These are phyloP conservation scores for Arion vulgaris DNA, from an alignment of 1,140 invertebrate species.

Conservation along the genomic window DNA sequence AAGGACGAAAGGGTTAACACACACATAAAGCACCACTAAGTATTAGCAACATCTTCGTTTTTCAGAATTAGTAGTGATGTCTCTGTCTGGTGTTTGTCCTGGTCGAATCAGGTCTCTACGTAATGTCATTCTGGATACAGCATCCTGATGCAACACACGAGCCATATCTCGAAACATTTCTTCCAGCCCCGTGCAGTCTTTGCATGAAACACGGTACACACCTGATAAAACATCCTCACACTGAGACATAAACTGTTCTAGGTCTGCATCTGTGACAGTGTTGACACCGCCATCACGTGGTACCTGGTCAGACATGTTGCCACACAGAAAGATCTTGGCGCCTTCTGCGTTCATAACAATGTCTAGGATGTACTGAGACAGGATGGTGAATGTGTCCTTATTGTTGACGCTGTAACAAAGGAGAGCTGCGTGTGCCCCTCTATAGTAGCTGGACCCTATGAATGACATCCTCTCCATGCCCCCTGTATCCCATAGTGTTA, in stretches of 20 bases:
- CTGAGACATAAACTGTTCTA: constrained; percentile 93
- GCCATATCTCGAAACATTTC: constrained; percentile 94
- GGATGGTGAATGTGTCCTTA: constrained; percentile 73
- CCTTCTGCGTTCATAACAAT: constrained; percentile 69
- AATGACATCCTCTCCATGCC: constrained; percentile 70
- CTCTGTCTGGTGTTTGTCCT: constrained; percentile 58
- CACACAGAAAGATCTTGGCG: constrained; percentile 67
- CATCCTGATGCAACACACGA: constrained; percentile 67
- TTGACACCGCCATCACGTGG: constrained; percentile 26
- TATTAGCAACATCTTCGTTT: constrained; percentile 55
- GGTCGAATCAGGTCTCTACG: constrained; percentile 61
- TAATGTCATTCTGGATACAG: constrained; percentile 61
- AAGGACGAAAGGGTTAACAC: no score
- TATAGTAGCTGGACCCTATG: constrained; percentile 68
- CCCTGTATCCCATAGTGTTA: constrained; percentile 70
- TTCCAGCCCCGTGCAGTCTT: constrained; percentile 87
- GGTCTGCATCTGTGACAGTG: constrained; percentile 88
- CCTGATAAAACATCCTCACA: constrained; percentile 91
- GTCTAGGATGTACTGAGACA: constrained; percentile 68
- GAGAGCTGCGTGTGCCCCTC: constrained; percentile 65
- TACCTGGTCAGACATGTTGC: constrained; percentile 61
- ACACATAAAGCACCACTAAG: not conserved
- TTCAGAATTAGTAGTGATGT: constrained; percentile 26
- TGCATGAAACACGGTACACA: constrained; percentile 92
- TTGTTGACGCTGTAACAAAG: constrained; percentile 83